Base-by-base conservation (phyloP, 30 jellyfish, hydroid and myxozoan genomes). In the Aurelia aurita complex sp. Pacific region DNA sequence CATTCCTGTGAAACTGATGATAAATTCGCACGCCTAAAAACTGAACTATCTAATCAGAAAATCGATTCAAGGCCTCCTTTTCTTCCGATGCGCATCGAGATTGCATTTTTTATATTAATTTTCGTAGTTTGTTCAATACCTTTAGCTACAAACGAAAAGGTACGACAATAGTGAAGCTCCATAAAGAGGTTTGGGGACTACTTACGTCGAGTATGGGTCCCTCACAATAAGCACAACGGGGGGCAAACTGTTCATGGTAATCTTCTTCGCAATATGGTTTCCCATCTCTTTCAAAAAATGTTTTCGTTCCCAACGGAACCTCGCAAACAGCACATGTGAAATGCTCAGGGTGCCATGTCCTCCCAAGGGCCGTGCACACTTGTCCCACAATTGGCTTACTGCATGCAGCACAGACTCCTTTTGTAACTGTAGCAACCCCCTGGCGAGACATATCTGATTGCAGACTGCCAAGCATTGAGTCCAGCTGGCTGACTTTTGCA, bases 281-380 rank as follows among this genome's bases (percentile, higher is more conserved):
- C 15, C 97, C 97, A 59, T 94, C 99, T 55, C 97, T 73, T 83
- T 94, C 99, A 64, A 89, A 94, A 81, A 94, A 94, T 35, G 99
- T 94, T 73, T 89, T 86, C 34, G 97, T 90, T 3, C 97, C 97
- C 66, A 94, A 70, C 5, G 89, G 86, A 43, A 77, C 88, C 52
- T 94, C 99, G 71, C 99, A 94, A 36, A 94, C 96, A 46, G 88
- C 90, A 63, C 99, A 94, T 2, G 97, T 85, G 86, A 94, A 94
- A 87, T 94, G 99, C 65, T 94, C 99, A 42, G 99, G 99, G 62
- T 94, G 99, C 99, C 99, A 94, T 1, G 98, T 83, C 53, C 88
- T 72, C 32, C 98, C 98, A 46, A 93, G 85, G 1, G 98, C 98
- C 2, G 98, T 93, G 90, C 98, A 93, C 3, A 88, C 98, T 71